A percentile compares a stretch with the other conserved stretches of the same genome.
Conservation (phyloP, 2,113 vertebrate species). For the Scopus umbretta region DNA sequence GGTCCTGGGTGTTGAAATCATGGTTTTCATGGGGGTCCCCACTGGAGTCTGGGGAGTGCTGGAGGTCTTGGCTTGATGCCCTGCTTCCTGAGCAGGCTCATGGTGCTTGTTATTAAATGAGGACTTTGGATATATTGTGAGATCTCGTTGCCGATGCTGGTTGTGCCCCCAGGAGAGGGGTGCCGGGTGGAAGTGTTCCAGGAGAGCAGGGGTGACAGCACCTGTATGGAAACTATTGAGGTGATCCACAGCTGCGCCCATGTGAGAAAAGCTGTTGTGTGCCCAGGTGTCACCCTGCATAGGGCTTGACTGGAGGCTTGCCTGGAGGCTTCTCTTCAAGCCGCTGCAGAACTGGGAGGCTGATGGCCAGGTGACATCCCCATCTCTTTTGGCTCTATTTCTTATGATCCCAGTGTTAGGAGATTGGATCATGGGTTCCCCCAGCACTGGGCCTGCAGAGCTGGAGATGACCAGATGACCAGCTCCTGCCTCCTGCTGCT, state of each 20-base stretch:
- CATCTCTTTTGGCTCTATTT: background rate
- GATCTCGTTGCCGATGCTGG: background rate
- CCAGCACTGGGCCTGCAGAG: background rate
- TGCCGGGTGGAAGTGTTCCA: background rate
- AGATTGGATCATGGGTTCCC: background rate
- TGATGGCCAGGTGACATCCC: background rate
- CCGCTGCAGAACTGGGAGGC: background rate
- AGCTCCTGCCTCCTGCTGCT: background rate
- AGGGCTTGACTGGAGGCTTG: background rate
- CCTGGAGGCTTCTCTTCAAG: background rate
- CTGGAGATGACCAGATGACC: background rate
- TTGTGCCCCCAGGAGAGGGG: background rate
- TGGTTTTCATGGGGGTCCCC: background rate
- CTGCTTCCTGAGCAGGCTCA: fast-evolving
- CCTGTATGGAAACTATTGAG: background rate
- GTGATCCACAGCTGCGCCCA: background rate
- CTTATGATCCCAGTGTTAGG: background rate
- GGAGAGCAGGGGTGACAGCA: background rate
- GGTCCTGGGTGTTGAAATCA: background rate
- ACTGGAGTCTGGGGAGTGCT: background rate
- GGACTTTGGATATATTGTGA: background rate
- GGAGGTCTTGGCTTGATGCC: background rate
- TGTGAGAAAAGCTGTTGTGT: background rate
- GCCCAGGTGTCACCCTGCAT: background rate
- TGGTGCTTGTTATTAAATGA: background rate